A percentile compares a stretch with the other conserved stretches of the same genome.
Conservation (phyloP, 2,797 vertebrate species). For the Telmatherina bonti region DNA sequence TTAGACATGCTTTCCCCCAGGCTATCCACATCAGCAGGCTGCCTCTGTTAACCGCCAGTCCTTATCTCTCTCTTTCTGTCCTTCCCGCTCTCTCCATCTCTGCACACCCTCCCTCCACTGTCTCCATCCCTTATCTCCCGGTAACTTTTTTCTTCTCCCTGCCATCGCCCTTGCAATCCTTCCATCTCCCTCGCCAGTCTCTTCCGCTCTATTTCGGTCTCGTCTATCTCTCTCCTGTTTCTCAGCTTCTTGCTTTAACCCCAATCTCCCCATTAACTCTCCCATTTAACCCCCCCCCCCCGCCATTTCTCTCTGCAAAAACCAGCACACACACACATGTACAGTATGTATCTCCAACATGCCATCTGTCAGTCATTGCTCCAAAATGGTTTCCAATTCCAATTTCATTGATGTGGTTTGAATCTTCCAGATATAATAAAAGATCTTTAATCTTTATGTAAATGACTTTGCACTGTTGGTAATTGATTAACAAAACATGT, state of each 20-base stretch:
- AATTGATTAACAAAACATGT: slow-evolving; percentile 40
- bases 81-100: slow-evolving; percentile 17
- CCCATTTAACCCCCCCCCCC: slow-evolving; percentile 29
- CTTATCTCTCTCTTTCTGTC: slow-evolving; percentile 51
- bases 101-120: neutral
- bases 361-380: slow-evolving; percentile 2
- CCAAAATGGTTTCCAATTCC: slow-evolving; percentile 21
- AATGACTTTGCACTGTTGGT: slow-evolving; percentile 40
- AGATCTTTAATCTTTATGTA: slow-evolving; percentile 40
- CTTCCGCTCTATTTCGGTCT: slow-evolving; percentile 46
- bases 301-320: neutral
- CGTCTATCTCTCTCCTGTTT: slow-evolving; percentile 10
- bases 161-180: neutral
- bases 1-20: slow-evolving; percentile 37
- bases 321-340: neutral
- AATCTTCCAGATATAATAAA: slow-evolving; percentile 26
- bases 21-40: slow-evolving; percentile 52
- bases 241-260: slow-evolving; percentile 25
- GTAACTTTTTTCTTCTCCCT: slow-evolving; percentile 19
- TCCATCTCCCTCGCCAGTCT: slow-evolving; percentile 7
- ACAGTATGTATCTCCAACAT: neutral
- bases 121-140: slow-evolving; percentile 39
- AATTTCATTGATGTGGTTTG: slow-evolving; percentile 3
- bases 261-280: slow-evolving; percentile 28
- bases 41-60: slow-evolving; percentile 45